Evolutionary conservation across 64 coral and sea anemone genomes (phyloP).

Genomic region (Trachythela sp.): DNA sequence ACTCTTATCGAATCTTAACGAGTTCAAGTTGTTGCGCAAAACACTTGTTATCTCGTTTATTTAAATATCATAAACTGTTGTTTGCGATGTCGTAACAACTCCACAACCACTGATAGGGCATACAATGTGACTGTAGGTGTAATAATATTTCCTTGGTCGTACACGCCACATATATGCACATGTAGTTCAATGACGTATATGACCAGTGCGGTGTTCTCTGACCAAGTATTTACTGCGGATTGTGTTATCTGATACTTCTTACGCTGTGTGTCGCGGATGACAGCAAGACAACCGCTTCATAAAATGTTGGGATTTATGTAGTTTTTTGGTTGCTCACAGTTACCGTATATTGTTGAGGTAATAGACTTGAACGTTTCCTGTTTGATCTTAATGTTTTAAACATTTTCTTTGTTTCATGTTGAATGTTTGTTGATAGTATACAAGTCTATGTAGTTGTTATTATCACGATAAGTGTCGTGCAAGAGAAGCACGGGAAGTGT

Average conservation of each 20-base stretch:
- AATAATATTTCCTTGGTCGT: no score
- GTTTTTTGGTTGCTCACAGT: not conserved
- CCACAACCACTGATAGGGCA: no score
- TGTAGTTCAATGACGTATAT: not conserved
- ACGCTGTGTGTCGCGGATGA: not conserved
- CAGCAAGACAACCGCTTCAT: not conserved
- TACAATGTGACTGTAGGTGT: no score
- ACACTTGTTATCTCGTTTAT: not conserved
- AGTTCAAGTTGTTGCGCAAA: conserved; percentile 8
- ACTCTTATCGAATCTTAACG: not conserved
- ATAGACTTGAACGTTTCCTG: not conserved
- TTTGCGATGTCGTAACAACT: not conserved
- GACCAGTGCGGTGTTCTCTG: not conserved
- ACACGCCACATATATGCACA: not conserved
- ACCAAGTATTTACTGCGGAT: not conserved
- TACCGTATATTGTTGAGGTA: not conserved
- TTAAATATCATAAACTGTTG: not conserved
- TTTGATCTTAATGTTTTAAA: not conserved
- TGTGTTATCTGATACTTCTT: not conserved
- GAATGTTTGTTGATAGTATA: conserved; percentile 2
- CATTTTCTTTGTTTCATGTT: conserved; percentile 5
- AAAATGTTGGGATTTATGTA: not conserved
- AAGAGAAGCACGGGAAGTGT: not conserved
- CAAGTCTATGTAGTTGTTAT: not conserved
- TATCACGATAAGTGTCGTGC: not conserved